These are phyloP conservation scores for Pseudomugil tenellus DNA, from an alignment of 2,797 vertebrate species.

Conservation along the genomic window DNA sequence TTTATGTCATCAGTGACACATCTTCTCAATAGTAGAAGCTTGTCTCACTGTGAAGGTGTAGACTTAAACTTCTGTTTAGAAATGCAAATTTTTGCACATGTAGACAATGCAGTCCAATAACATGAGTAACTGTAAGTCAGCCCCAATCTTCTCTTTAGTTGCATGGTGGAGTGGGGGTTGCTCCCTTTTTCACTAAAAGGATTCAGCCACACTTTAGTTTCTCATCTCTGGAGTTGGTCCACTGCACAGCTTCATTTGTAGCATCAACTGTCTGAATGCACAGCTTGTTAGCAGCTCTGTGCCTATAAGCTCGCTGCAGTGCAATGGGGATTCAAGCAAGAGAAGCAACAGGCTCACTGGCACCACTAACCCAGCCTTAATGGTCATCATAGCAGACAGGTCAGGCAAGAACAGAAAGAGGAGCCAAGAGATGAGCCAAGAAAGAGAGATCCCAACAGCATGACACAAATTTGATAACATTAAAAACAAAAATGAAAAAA, in stretches of 20 bases:
- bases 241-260: slow-evolving; percentile 75
- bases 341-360: slow-evolving; percentile 64
- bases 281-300: slow-evolving; percentile 80
- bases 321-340: slow-evolving; percentile 51
- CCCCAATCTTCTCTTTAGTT: slow-evolving; percentile 9
- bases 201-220: slow-evolving; percentile 61
- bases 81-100: background rate
- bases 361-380: slow-evolving; percentile 66
- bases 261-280: slow-evolving; percentile 75
- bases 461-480: slow-evolving; percentile 32
- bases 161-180: slow-evolving; percentile 18
- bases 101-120: background rate
- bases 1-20: slow-evolving; percentile 4
- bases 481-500: slow-evolving; percentile 25
- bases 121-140: slow-evolving; percentile 14
- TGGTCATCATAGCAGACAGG: slow-evolving; percentile 73
- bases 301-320: slow-evolving; percentile 54
- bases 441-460: background rate
- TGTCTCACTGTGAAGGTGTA: background rate
- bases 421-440: background rate
- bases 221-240: slow-evolving; percentile 62
- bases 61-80: background rate
- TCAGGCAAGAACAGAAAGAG: slow-evolving; percentile 21
- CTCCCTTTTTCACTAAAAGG: slow-evolving; percentile 24
- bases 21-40: background rate